A percentile compares a stretch with the other conserved stretches of the same genome.
Conservation (phyloP, 2,113 vertebrate species). For the Oreochromis niloticus region DNA sequence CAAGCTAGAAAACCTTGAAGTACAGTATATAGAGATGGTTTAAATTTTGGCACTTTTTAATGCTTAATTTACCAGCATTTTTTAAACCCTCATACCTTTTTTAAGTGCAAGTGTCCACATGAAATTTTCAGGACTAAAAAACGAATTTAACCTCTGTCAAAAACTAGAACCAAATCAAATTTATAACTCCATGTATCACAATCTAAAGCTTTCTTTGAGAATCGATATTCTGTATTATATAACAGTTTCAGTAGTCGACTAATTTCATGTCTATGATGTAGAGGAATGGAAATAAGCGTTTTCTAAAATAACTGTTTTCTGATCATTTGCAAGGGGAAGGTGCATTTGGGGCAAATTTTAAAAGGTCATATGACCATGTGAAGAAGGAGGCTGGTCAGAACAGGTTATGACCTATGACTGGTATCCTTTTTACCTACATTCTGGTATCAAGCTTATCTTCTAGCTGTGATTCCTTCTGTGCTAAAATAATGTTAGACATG, state of each 20-base stretch:
- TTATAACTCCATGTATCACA: not conserved
- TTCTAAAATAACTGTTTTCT: not conserved
- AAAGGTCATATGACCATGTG: not conserved
- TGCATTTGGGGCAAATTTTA: not conserved
- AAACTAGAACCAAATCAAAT: fast-evolving
- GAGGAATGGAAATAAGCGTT: not conserved
- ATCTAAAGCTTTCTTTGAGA: not conserved
- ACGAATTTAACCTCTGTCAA: not conserved
- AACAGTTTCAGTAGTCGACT: not conserved
- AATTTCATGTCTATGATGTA: not conserved
- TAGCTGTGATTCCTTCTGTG: not conserved
- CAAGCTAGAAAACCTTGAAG: not conserved
- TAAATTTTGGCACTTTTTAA: not conserved
- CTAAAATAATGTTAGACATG: not conserved
- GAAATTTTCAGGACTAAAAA: not conserved
- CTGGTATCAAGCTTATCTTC: not conserved
- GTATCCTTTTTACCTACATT: not conserved
- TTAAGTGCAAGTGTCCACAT: not conserved
- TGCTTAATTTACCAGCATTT: not conserved
- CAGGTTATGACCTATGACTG: not conserved
- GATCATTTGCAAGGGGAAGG: not conserved
- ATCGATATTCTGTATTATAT: not conserved
- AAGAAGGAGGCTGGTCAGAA: not conserved
- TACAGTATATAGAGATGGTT: not conserved
- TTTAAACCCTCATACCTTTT: not conserved